Percentiles rank a stretch among this genome's conserved stretches.
These are phyloP conservation scores for Ophthalmolycus amberensis DNA, from an alignment of 2,113 vertebrate species.

Conservation along the genomic window DNA sequence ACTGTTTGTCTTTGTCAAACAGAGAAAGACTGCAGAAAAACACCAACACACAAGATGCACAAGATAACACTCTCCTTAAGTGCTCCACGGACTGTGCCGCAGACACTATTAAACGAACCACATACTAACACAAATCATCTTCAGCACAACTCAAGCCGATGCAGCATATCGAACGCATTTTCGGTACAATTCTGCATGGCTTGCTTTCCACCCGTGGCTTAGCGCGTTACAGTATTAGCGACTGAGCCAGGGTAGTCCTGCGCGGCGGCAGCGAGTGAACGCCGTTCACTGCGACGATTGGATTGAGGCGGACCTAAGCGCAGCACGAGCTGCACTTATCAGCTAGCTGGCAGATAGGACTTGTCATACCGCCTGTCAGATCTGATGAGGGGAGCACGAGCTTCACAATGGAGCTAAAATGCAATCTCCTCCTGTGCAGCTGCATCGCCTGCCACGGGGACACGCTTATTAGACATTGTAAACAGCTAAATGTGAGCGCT, in stretches of 20 bases:
- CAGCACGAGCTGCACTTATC: conserved; percentile 80
- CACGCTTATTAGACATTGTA: conserved; percentile 81
- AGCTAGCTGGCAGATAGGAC: conserved; percentile 81
- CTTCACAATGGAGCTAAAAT: conserved; percentile 82
- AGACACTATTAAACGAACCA: conserved; percentile 32
- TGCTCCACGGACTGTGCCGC: neutral
- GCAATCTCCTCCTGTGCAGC: conserved; percentile 81
- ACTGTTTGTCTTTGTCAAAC: neutral
- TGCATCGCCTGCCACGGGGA: conserved; percentile 75
- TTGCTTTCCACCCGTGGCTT: conserved; percentile 53
- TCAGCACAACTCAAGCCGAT: conserved; percentile 26
- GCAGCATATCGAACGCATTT: conserved; percentile 54
- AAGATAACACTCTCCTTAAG: neutral
- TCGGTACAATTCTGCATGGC: conserved; percentile 52
- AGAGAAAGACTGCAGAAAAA: neutral
- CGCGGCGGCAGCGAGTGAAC: conserved; percentile 37
- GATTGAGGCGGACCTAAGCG: conserved; percentile 81
- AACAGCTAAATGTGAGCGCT: conserved; percentile 77
- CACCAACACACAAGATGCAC: neutral
- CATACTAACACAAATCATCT: conserved; percentile 43
- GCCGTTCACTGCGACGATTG: conserved; percentile 76
- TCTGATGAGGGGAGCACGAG: conserved; percentile 79
- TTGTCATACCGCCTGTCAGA: conserved; percentile 84
- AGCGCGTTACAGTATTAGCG: conserved; percentile 55
- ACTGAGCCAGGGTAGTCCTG: conserved; percentile 60